Base-by-base conservation (phyloP, 2,797 vertebrate species). In the Coregonus suidteri region DNA sequence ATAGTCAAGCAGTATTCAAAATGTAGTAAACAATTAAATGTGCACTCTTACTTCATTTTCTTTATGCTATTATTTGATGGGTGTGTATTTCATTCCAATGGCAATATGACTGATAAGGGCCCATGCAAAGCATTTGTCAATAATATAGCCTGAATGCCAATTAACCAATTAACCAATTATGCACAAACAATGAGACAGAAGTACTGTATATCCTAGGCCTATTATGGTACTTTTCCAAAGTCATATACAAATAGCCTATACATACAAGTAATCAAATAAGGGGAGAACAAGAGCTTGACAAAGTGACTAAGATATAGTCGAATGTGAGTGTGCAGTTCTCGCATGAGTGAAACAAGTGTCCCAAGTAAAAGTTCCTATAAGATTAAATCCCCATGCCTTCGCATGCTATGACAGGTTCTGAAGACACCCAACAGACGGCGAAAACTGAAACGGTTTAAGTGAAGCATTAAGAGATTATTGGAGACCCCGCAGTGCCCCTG, bases 361-460 rank as follows among this genome's bases (percentile, higher is more conserved):
- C 34, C 1, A 37, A 35, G 34, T 69, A 41, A 69, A 68, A 69
- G 34, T 37, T 2, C 15, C 30, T 66, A 66, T 30, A 66, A 31
- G 11, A 18, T 66, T 31, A 15, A 30, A 66, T 30, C 30, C 56
- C 56, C 1, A 59, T 59, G 56, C 4, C 56, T n/a, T n/a, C 56
- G 6, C 6, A 37, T 71, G 41, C 37, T 51, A n/a, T n/a, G 37
- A 51, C 68, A 71, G 16, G 34, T 13, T n/a, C 56, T 16, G 35
- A 41, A 41, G 41, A 13, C 68, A 13, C 37, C n/a, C 37, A 18
- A 71, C 37, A 20, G 15, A n/a, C 3, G 68, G 68, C 25, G 68
- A 51, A 69, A 71, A 71, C 68, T n/a, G 37, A 71, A 47, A 16
- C n/a, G 31, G 65, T 67, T 67, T 67, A 67, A 59, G 56, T 0